Percentiles rank a stretch among this genome's conserved stretches.
Evolutionary conservation across 2,113 vertebrate species (phyloP).

Genomic region (Mustela nigripes): DNA sequence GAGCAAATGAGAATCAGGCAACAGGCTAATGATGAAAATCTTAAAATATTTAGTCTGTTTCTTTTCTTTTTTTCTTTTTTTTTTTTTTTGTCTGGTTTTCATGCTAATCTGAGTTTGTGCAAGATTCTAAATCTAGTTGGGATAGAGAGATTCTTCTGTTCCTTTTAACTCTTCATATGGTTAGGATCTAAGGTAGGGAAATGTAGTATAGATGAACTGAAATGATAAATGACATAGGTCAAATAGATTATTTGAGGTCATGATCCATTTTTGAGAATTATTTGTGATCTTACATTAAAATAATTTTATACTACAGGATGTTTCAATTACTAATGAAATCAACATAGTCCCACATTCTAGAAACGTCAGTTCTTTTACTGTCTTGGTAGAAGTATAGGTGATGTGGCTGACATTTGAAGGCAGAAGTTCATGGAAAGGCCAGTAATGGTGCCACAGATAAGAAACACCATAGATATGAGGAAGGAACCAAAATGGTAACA

Average conservation of each 20-base stretch:
- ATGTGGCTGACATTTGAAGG: not conserved
- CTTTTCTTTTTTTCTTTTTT: not conserved
- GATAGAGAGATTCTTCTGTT: not conserved
- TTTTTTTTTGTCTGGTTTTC: slow-evolving; percentile 64
- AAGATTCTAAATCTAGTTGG: not conserved
- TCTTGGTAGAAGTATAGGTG: not conserved
- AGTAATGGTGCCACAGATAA: not conserved
- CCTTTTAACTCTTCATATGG: not conserved
- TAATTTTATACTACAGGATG: not conserved
- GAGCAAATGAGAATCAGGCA: slow-evolving; percentile 47
- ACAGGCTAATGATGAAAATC: slow-evolving; percentile 62
- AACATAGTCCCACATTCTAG: not conserved
- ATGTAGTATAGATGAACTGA: not conserved
- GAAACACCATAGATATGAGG: not conserved
- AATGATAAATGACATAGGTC: not conserved
- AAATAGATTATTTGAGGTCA: not conserved
- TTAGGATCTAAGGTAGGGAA: not conserved
- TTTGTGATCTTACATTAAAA: not conserved
- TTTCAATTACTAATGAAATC: not conserved
- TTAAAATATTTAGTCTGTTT: slow-evolving; percentile 61
- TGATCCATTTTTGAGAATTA: not conserved
- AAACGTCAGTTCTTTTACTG: not conserved
- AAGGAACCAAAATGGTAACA: not conserved
- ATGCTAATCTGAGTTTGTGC: slow-evolving; percentile 60
- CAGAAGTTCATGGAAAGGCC: accelerated